These are phyloP conservation scores for Harpalus rubripes DNA, from an alignment of 2,888 invertebrate genomes.

Conservation along the genomic window DNA sequence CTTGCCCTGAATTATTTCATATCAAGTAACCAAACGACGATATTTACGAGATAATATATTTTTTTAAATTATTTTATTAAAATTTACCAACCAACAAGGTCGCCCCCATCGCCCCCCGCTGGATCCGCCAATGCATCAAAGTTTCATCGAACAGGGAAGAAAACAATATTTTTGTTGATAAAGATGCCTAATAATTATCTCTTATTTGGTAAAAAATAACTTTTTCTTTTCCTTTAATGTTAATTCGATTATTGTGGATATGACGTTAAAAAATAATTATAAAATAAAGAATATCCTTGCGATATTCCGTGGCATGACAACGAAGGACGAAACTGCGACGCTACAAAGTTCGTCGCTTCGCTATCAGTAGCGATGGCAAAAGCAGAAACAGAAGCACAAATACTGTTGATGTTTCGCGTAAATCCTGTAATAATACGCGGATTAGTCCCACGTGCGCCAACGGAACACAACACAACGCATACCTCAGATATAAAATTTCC, in stretches of 20 bases:
- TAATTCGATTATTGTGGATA: not conserved
- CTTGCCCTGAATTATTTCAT: too few relatives aligned
- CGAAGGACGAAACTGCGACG: not conserved
- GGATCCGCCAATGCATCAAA: too few relatives aligned
- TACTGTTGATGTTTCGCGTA: constrained; percentile 51
- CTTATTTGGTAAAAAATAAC: too few relatives aligned
- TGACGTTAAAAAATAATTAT: not conserved
- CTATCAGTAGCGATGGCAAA: constrained; percentile 10
- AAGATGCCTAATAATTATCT: too few relatives aligned
- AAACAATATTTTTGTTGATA: too few relatives aligned
- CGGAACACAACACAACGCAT: not conserved
- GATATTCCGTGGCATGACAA: not conserved
- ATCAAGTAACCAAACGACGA: too few relatives aligned
- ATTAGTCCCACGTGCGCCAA: constrained; percentile 27
- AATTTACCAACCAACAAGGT: too few relatives aligned
- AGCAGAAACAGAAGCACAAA: constrained; percentile 24
- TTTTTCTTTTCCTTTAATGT: too few relatives aligned
- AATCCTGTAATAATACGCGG: constrained; percentile 48
- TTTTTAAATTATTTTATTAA: too few relatives aligned
- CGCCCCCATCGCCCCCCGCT: too few relatives aligned
- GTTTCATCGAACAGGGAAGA: too few relatives aligned
- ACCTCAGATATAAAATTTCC: constrained; percentile 42
- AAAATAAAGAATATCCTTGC: not conserved
- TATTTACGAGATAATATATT: too few relatives aligned
- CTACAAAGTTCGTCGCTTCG: not conserved